phyloP scores from a whole-genome alignment of 2,113 vertebrate genomes.

The Pavo muticus region DNA sequence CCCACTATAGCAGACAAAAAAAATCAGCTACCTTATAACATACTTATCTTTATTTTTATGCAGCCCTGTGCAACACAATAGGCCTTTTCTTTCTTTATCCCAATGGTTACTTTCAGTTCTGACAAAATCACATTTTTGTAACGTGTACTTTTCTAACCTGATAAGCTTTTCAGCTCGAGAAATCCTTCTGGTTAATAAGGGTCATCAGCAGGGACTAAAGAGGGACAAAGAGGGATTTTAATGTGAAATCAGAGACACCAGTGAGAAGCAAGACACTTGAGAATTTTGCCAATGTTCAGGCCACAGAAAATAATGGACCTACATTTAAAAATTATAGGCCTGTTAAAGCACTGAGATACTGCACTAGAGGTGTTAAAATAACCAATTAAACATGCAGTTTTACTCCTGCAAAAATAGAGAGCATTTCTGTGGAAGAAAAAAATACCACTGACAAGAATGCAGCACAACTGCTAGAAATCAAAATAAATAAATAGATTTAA shows the following conservation, averaged over 20 bases:
- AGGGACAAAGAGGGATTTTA: constrained; percentile 41
- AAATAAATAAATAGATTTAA: constrained; percentile 67
- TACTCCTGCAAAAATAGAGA: constrained; percentile 54
- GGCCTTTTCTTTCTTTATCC: not conserved
- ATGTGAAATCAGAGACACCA: constrained; percentile 51
- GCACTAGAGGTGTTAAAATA: constrained; percentile 62
- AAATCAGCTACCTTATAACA: not conserved
- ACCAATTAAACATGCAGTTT: constrained; percentile 55
- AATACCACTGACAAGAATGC: constrained; percentile 24
- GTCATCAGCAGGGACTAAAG: constrained; percentile 12
- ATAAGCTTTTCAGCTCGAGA: constrained; percentile 11
- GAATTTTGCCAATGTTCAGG: not conserved
- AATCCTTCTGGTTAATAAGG: constrained; percentile 42
- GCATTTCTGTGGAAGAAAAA: constrained; percentile 35
- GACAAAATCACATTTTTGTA: not conserved
- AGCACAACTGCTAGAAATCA: constrained; percentile 38
- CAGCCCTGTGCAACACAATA: not conserved
- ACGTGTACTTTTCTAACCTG: not conserved
- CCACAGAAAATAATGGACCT: constrained; percentile 39
- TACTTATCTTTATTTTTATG: not conserved
- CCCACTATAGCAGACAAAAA: not conserved
- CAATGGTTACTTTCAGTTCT: not conserved
- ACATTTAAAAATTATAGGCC: constrained; percentile 46
- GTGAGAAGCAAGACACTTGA: constrained; percentile 38
- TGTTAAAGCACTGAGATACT: constrained; percentile 10